These are phyloP conservation scores for Formica selysi DNA, from an alignment of 1,140 invertebrate species.

Conservation along the genomic window DNA sequence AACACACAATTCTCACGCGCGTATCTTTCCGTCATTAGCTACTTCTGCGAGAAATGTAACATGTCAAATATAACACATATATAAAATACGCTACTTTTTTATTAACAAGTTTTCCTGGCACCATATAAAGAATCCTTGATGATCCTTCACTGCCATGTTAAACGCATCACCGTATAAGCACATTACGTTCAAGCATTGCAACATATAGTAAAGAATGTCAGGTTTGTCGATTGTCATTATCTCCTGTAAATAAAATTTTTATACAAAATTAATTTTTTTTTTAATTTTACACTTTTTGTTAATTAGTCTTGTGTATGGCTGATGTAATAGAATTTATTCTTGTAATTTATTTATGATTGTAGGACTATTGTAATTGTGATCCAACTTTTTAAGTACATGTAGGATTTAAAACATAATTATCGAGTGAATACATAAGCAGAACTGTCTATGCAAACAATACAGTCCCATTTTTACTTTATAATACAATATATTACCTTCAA, in stretches of 20 bases:
- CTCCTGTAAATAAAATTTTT: slow-evolving; percentile 88
- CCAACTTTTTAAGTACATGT: background rate
- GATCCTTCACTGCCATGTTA: slow-evolving; percentile 94
- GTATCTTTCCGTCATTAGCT: background rate
- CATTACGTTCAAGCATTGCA: slow-evolving; percentile 96
- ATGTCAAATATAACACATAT: background rate
- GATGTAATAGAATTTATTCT: background rate
- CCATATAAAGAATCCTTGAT: slow-evolving; percentile 98
- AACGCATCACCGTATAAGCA: slow-evolving; percentile 97
- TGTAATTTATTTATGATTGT: background rate
- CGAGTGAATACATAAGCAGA: slow-evolving; percentile 7
- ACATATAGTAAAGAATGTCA: slow-evolving; percentile 97
- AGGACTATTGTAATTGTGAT: background rate
- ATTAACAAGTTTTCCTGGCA: slow-evolving; percentile 98
- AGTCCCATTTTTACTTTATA: background rate
- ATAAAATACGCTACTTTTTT: slow-evolving; percentile 91
- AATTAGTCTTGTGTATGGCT: too few relatives aligned
- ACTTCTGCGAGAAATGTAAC: background rate
- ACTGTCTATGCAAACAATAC: background rate
- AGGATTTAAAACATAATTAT: background rate
- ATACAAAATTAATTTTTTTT: background rate
- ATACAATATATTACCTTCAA: slow-evolving; percentile 89
- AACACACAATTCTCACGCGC: background rate
- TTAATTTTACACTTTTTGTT: background rate
- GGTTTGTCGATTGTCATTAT: slow-evolving; percentile 94